Base-by-base conservation (phyloP, 2,888 invertebrate genomes). In the Oligia strigilis region DNA sequence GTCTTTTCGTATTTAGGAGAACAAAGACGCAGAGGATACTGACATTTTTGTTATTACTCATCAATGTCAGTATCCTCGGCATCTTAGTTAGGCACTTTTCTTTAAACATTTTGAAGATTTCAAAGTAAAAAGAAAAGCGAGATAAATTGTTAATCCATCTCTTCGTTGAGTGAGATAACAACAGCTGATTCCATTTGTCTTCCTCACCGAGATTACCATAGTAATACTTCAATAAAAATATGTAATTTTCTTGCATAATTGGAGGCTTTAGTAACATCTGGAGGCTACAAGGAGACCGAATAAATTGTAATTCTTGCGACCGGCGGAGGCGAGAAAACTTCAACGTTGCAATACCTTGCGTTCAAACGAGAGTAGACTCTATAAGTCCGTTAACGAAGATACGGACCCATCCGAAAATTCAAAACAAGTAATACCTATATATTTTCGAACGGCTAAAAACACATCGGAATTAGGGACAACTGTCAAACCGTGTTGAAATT, bases 221-320 rank as follows among this genome's bases (percentile, higher is more conserved):
- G 70, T 77, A 82, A 67, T 79, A 76, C 49, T 73, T 75, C 58
- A 67, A 74, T 74, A 79, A 84, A 83, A 82, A 77, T 79, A 74
- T 78, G 17, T 17, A 77, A 83, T 87, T 74, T 69, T 75, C 43
- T 72, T 77, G 65, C 66, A 70, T 80, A 88, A 88, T 86, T 85
- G 73, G 77, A 58, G 49, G 78, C 73, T 76, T 83, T 72, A 46
- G 69, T 40, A 81, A 82, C 81, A 86, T 79, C 89, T 86, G 86
- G 76, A 69, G 71, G 49, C 43, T 43, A 49, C 43, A 52, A 84
- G 67, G 52, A 72, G 71, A 75, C 72, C 67, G 66, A 77, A 71
- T 74, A 62, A 78, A 75, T 73, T 73, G 80, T 87, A 85, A 88
- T 83, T 89, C 80, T 84, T 72, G 76, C 74, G 55, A 76, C 73